Evolutionary conservation across 2,888 invertebrate genomes (phyloP).

Genomic region (Dendrolimus houi): DNA sequence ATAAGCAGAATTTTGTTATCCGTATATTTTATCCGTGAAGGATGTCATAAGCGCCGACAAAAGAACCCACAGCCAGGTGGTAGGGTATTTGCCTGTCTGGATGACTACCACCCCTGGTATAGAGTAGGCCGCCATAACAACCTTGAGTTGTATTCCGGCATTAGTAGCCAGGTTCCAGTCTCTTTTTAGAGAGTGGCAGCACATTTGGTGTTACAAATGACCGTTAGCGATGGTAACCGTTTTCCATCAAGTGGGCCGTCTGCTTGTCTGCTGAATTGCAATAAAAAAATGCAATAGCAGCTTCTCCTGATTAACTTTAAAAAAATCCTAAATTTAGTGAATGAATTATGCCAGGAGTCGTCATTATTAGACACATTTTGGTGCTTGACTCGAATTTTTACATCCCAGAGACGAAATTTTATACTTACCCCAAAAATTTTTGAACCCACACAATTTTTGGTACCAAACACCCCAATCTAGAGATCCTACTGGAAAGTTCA

Average conservation of each 20-base stretch:
- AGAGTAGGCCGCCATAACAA: background rate
- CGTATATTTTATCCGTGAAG: background rate
- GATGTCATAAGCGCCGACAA: background rate
- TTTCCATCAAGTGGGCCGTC: background rate
- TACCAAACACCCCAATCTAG: too few relatives aligned
- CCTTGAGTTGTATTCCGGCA: background rate
- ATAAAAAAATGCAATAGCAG: too few relatives aligned
- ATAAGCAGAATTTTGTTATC: too few relatives aligned
- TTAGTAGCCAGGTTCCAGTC: background rate
- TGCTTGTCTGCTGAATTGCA: background rate
- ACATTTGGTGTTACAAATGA: background rate
- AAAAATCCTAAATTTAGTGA: too few relatives aligned
- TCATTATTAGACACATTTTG: too few relatives aligned
- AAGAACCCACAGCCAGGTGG: background rate
- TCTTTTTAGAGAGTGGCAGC: background rate
- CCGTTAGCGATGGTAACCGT: background rate
- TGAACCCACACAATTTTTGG: too few relatives aligned
- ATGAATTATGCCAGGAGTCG: too few relatives aligned
- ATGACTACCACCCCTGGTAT: background rate
- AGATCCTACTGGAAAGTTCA: too few relatives aligned
- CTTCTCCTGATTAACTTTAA: too few relatives aligned
- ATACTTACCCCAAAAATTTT: too few relatives aligned
- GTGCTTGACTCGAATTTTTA: too few relatives aligned
- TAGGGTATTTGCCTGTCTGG: background rate
- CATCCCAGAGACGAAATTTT: too few relatives aligned